These are phyloP conservation scores for Allolobophora icterica DNA, from an alignment of 2,888 invertebrate genomes.

Conservation along the genomic window DNA sequence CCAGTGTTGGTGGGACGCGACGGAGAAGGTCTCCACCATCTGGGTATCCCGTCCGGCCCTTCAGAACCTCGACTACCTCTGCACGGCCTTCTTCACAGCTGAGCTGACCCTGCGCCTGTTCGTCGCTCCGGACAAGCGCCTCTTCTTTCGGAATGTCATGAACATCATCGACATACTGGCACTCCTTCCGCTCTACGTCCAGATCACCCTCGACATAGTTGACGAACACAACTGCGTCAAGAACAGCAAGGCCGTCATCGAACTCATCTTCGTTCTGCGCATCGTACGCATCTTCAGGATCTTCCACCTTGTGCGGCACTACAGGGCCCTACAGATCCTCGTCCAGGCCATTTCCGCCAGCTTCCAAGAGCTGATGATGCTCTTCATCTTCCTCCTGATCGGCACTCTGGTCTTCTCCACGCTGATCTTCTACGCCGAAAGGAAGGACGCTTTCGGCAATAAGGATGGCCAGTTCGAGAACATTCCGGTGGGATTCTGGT, in stretches of 20 bases:
- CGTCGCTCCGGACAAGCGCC: constrained; percentile 57
- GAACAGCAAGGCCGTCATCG: constrained; percentile 59
- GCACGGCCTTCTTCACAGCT: constrained; percentile 62
- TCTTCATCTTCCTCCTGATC: constrained; percentile 63
- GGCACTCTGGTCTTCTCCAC: constrained; percentile 64
- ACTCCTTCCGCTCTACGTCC: constrained; percentile 62
- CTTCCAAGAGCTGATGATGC: constrained; percentile 63
- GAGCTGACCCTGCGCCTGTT: constrained; percentile 59
- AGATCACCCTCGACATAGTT: constrained; percentile 58
- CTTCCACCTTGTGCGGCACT: constrained; percentile 66
- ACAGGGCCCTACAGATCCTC: constrained; percentile 66
- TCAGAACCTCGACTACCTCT: constrained; percentile 59
- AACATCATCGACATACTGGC: constrained; percentile 63
- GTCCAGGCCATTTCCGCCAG: constrained; percentile 66
- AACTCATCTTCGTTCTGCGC: constrained; percentile 66
- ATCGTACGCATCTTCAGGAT: constrained; percentile 67
- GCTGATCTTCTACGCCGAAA: constrained; percentile 64
- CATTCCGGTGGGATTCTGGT: constrained; percentile 65
- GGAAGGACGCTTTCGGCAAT: constrained; percentile 41
- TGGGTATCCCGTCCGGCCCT: constrained; percentile 45
- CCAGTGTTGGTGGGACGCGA: constrained; percentile 32
- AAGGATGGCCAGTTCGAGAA: constrained; percentile 41
- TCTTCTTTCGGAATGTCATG: constrained; percentile 59
- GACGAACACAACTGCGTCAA: constrained; percentile 57
- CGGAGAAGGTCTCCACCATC: background rate